Percentiles rank a stretch among this genome's conserved stretches.
phyloP scores from a whole-genome alignment of 2,888 invertebrate species.

The Diaphora mendica region DNA sequence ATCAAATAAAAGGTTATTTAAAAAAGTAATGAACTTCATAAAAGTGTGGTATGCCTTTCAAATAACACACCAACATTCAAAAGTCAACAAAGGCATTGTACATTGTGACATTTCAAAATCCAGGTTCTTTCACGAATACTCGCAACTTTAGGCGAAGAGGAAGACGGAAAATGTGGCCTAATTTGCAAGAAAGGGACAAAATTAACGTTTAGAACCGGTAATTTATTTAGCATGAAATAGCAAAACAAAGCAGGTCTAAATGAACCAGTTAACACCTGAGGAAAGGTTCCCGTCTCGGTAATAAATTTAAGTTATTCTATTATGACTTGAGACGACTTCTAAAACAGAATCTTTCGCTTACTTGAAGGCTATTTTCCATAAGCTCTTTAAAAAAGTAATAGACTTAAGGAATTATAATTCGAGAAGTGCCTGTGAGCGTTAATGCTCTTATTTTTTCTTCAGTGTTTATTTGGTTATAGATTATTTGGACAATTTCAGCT shows the following conservation, averaged over 20 bases:
- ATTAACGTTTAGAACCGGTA: slow-evolving; percentile 28
- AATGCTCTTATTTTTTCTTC: not conserved
- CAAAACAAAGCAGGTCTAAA: slow-evolving; percentile 22
- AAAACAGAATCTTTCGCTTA: not conserved
- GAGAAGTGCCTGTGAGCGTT: not conserved
- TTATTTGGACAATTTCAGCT: not conserved
- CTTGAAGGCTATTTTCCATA: not conserved
- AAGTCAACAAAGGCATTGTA: slow-evolving; percentile 4
- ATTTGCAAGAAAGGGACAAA: slow-evolving; percentile 25
- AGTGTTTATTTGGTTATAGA: not conserved
- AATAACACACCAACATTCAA: slow-evolving; percentile 7
- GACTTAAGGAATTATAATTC: not conserved
- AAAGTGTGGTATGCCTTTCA: not conserved
- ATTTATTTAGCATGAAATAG: slow-evolving; percentile 37
- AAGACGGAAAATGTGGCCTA: slow-evolving; percentile 12
- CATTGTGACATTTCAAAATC: slow-evolving; percentile 34
- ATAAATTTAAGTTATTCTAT: slow-evolving; percentile 11
- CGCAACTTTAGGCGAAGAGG: slow-evolving; percentile 13
- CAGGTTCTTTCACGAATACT: slow-evolving; percentile 23
- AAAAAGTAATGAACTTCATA: not conserved
- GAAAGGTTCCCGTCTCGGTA: slow-evolving; percentile 2
- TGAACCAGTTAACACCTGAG: slow-evolving; percentile 27
- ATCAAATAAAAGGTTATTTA: too few species aligned
- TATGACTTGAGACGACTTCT: not conserved
- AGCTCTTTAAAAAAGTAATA: not conserved